Percentiles rank a stretch among this genome's conserved stretches.
Evolutionary conservation across 1,140 invertebrate species (phyloP).

Genomic region (Diorhabda elongata): DNA sequence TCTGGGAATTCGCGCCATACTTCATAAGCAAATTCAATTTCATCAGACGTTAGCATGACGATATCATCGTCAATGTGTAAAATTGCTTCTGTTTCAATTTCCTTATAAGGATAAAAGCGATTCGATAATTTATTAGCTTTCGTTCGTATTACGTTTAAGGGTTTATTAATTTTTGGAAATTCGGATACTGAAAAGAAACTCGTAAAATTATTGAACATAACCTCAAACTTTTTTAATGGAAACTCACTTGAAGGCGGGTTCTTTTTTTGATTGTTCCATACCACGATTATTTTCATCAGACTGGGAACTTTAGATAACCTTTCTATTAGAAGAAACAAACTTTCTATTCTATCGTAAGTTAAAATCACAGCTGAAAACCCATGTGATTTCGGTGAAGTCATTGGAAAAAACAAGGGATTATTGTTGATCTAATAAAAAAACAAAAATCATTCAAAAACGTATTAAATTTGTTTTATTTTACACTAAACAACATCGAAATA

Average conservation of each 20-base stretch:
- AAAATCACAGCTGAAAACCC: slow-evolving; percentile 92
- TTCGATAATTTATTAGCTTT: slow-evolving; percentile 91
- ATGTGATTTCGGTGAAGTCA: slow-evolving; percentile 74
- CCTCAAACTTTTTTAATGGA: neutral
- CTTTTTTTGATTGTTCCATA: slow-evolving; percentile 93
- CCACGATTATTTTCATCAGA: slow-evolving; percentile 78
- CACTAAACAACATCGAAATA: too few relatives aligned
- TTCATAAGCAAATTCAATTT: slow-evolving; percentile 84
- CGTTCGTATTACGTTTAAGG: slow-evolving; percentile 86
- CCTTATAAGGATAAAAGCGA: slow-evolving; percentile 86
- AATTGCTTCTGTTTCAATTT: slow-evolving; percentile 90
- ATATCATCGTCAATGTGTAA: slow-evolving; percentile 92
- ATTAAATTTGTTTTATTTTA: too few relatives aligned
- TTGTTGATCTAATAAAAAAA: slow-evolving; percentile 42
- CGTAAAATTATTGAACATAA: neutral
- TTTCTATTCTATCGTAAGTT: slow-evolving; percentile 86
- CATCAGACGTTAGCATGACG: slow-evolving; percentile 88
- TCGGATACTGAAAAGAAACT: slow-evolving; percentile 59
- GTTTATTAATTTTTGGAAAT: slow-evolving; percentile 86
- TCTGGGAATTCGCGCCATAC: slow-evolving; percentile 93
- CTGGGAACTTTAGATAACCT: slow-evolving; percentile 79
- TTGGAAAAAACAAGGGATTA: slow-evolving; percentile 82
- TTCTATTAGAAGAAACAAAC: slow-evolving; percentile 79
- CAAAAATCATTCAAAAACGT: neutral
- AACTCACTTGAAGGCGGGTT: slow-evolving; percentile 71